A percentile compares a stretch with the other conserved stretches of the same genome.
These are phyloP conservation scores for Armadillidium nasatum DNA, from an alignment of 1,140 invertebrate species.

Conservation along the genomic window DNA sequence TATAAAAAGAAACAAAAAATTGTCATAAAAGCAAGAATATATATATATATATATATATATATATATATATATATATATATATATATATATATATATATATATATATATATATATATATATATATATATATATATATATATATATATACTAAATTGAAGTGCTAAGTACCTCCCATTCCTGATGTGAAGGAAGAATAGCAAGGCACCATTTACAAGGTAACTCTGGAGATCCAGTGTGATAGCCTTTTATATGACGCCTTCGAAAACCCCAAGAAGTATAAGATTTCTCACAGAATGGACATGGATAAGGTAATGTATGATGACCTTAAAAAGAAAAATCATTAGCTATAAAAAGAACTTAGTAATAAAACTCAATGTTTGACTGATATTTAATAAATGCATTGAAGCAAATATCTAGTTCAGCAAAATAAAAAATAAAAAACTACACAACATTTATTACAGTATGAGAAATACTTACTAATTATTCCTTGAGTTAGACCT, in stretches of 20 bases:
- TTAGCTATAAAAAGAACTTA: too few relatives aligned
- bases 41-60: background rate
- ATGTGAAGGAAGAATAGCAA: background rate
- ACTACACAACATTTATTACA: too few relatives aligned
- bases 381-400: too few relatives aligned
- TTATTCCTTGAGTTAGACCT: too few relatives aligned
- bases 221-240: constrained; percentile 52
- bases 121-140: constrained; percentile 12
- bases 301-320: constrained; percentile 52
- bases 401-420: too few relatives aligned
- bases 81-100: constrained; percentile 16
- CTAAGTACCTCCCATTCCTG: background rate
- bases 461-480: too few relatives aligned
- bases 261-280: constrained; percentile 62
- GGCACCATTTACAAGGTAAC: constrained; percentile 19
- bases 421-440: too few relatives aligned
- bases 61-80: constrained; percentile 17
- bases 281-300: constrained; percentile 62
- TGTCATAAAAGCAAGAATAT: too few relatives aligned
- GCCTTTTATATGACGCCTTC: constrained; percentile 60
- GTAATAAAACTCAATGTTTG: too few relatives aligned
- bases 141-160: background rate
- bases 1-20: too few relatives aligned
- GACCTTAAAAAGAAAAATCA: background rate
- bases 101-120: constrained; percentile 22